Percentiles rank a stretch among this genome's conserved stretches.
Evolutionary conservation across 2,888 invertebrate species (phyloP).

Genomic region (Crossocerus cetratus): DNA sequence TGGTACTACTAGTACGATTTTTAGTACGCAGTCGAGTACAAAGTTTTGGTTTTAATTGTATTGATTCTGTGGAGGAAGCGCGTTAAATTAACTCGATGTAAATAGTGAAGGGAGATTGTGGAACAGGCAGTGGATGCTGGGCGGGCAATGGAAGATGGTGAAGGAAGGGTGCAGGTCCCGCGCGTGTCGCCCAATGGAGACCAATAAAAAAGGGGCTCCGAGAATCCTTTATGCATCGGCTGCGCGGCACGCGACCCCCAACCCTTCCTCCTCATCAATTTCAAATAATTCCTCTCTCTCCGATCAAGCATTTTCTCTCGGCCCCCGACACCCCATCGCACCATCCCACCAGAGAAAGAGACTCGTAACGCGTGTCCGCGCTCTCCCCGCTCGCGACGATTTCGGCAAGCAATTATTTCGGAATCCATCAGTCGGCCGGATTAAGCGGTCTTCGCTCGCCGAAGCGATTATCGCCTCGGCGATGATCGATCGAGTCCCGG

Average conservation of each 20-base stretch:
- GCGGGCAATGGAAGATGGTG: conserved; percentile 19
- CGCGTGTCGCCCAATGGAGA: conserved; percentile 44
- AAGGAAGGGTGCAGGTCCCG: conserved; percentile 34
- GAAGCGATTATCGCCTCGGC: conserved; percentile 57
- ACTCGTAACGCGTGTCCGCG: background rate
- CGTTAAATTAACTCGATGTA: conserved; percentile 32
- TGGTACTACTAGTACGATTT: too few relatives aligned
- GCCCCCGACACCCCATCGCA: conserved; percentile 27
- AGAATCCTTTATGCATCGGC: conserved; percentile 52
- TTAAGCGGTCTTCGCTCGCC: conserved; percentile 57
- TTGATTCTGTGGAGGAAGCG: conserved; percentile 2
- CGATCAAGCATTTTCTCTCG: conserved; percentile 15
- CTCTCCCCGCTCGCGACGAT: conserved; percentile 29
- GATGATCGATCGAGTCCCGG: conserved; percentile 62
- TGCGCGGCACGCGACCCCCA: conserved; percentile 63
- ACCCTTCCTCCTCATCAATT: conserved; percentile 67
- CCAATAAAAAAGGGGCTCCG: conserved; percentile 58
- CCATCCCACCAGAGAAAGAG: background rate
- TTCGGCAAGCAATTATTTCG: conserved; percentile 70
- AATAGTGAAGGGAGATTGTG: conserved; percentile 35
- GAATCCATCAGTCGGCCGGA: conserved; percentile 71
- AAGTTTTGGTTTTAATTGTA: too few relatives aligned
- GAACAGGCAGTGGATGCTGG: conserved; percentile 19
- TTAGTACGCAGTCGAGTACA: too few relatives aligned
- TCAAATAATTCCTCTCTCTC: conserved; percentile 64